Percentiles rank a stretch among this genome's conserved stretches.
Evolutionary conservation across 2,888 invertebrate genomes (phyloP).

Genomic region (Campoletis raptor): DNA sequence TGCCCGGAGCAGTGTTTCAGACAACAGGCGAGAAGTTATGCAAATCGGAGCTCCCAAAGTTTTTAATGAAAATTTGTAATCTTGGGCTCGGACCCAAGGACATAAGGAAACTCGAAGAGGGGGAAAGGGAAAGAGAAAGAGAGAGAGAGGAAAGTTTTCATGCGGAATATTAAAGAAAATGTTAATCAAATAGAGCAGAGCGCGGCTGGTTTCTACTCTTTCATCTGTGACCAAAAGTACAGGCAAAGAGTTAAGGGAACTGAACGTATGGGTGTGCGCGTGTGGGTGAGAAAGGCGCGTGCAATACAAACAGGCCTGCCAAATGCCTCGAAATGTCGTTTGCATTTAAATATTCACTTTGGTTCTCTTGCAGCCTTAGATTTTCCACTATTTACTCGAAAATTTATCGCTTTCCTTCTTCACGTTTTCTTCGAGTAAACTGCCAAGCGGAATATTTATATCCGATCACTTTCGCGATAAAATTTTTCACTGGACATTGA

Average conservation of each 20-base stretch:
- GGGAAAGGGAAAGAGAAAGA: constrained; percentile 48
- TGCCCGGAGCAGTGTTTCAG: constrained; percentile 56
- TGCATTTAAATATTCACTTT: constrained; percentile 75
- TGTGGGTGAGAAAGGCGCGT: constrained; percentile 12
- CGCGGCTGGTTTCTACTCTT: constrained; percentile 36
- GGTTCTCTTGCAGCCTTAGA: constrained; percentile 31
- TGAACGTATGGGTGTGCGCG: not conserved
- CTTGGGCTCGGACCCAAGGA: constrained; percentile 72
- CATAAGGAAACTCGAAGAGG: constrained; percentile 42
- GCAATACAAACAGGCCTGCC: constrained; percentile 57
- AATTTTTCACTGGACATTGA: not conserved
- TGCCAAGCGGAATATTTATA: not conserved
- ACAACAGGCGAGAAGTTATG: constrained; percentile 76
- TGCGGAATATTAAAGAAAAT: constrained; percentile 77
- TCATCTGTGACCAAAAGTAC: constrained; percentile 22
- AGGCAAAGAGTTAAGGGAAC: constrained; percentile 23
- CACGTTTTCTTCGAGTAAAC: not conserved
- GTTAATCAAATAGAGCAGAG: constrained; percentile 78
- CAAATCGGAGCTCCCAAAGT: constrained; percentile 77
- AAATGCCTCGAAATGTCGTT: constrained; percentile 72
- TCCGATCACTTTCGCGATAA: not conserved
- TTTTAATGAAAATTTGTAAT: constrained; percentile 83
- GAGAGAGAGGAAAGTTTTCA: constrained; percentile 67
- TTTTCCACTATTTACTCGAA: constrained; percentile 22
- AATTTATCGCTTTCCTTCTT: constrained; percentile 36